These are phyloP conservation scores for Thera obeliscata DNA, from an alignment of 2,888 invertebrate species.

Conservation along the genomic window DNA sequence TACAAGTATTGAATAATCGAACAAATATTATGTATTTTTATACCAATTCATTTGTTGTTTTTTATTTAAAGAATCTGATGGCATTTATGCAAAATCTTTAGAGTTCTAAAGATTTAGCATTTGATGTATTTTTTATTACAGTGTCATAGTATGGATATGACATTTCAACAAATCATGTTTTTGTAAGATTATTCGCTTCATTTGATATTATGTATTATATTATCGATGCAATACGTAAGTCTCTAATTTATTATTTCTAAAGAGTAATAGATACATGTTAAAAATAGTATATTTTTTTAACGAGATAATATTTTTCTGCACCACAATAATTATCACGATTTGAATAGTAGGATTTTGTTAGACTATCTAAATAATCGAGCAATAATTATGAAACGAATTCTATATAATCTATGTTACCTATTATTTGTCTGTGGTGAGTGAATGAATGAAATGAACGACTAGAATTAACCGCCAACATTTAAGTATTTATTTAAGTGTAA, in stretches of 20 bases:
- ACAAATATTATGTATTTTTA: constrained; percentile 11
- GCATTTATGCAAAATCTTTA: neutral
- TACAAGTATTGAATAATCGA: constrained; percentile 4
- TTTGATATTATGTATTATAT: constrained; percentile 2
- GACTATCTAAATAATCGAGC: constrained; percentile 30
- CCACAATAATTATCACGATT: constrained; percentile 11
- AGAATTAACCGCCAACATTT: constrained; percentile 20
- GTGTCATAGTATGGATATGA: neutral
- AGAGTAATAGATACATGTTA: neutral
- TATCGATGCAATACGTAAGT: constrained; percentile 8
- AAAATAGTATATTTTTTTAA: constrained; percentile 27
- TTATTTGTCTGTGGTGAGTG: constrained; percentile 34
- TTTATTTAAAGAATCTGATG: neutral
- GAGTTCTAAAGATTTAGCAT: no score
- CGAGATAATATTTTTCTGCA: constrained; percentile 27
- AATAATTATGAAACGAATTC: constrained; percentile 38
- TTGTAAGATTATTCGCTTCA: neutral
- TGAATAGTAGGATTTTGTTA: constrained; percentile 19
- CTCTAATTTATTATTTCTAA: constrained; percentile 9
- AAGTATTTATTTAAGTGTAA: constrained; percentile 20
- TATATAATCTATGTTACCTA: constrained; percentile 34
- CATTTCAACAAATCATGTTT: neutral
- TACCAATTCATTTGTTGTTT: neutral
- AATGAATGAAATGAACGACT: constrained; percentile 22
- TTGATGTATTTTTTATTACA: no score